Conservation (phyloP, 2,888 invertebrate genomes). For the Portevinia maculata region DNA sequence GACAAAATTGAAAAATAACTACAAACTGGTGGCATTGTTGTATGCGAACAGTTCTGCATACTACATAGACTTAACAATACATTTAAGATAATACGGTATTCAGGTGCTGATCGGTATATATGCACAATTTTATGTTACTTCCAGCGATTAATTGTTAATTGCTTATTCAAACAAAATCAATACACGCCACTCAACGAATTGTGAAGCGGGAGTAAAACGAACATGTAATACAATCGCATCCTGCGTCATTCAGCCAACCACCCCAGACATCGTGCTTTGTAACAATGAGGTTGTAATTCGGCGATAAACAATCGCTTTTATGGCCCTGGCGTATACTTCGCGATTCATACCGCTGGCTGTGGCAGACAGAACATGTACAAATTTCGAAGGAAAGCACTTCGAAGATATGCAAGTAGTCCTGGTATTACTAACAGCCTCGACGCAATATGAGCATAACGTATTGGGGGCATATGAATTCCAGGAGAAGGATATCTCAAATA, state of each 20-base stretch:
- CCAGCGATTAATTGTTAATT: slow-evolving; percentile 69
- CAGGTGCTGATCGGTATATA: slow-evolving; percentile 29
- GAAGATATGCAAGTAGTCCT: slow-evolving; percentile 23
- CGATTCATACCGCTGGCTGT: slow-evolving; percentile 35
- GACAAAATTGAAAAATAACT: slow-evolving; percentile 12
- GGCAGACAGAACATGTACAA: slow-evolving; percentile 26
- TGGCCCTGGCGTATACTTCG: slow-evolving; percentile 39
- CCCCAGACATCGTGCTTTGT: slow-evolving; percentile 27
- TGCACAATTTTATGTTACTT: slow-evolving; percentile 33
- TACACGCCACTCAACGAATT: slow-evolving; percentile 30
- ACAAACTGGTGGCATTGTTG: too few relatives aligned
- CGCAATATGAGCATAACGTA: slow-evolving; percentile 51
- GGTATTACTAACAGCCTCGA: slow-evolving; percentile 43
- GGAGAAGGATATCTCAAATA: slow-evolving; percentile 23
- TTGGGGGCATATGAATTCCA: slow-evolving; percentile 2
- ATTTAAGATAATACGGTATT: slow-evolving; percentile 3
- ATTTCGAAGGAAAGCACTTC: slow-evolving; percentile 5
- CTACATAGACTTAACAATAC: slow-evolving; percentile 2
- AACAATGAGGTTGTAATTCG: slow-evolving; percentile 66
- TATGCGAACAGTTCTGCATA: slow-evolving; percentile 6
- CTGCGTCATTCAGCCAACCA: slow-evolving; percentile 27
- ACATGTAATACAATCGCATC: slow-evolving; percentile 40
- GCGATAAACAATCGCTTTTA: slow-evolving; percentile 67
- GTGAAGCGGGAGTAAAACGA: slow-evolving; percentile 10
- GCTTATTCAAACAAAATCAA: slow-evolving; percentile 65